A percentile compares a stretch with the other conserved stretches of the same genome.
Conservation (phyloP, 2,113 vertebrate species). For the Salvator merianae region DNA sequence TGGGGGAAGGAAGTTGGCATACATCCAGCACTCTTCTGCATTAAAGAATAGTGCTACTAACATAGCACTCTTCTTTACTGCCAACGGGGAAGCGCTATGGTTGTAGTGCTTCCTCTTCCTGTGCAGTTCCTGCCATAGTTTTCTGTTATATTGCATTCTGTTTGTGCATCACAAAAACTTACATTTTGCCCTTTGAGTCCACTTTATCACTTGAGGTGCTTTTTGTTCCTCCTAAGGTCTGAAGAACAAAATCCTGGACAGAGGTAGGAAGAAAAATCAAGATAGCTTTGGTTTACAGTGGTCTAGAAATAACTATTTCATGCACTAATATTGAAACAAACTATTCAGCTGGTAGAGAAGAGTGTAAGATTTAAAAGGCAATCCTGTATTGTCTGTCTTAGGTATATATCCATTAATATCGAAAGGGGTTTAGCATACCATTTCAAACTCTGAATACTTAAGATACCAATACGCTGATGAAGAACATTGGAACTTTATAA, state of each 20-base stretch:
- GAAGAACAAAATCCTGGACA: background rate
- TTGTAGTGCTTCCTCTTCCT: too few relatives aligned
- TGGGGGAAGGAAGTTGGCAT: too few relatives aligned
- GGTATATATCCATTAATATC: background rate
- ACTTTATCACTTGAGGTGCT: slow-evolving; percentile 7
- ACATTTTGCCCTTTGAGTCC: background rate
- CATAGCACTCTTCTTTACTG: too few relatives aligned
- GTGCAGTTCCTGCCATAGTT: background rate
- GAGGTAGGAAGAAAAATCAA: background rate
- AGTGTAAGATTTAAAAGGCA: background rate
- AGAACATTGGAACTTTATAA: background rate
- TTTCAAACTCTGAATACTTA: background rate
- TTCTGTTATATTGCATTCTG: background rate
- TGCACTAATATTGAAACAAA: background rate
- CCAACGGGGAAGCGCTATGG: too few relatives aligned
- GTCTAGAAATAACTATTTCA: slow-evolving; percentile 6
- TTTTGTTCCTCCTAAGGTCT: slow-evolving; percentile 9
- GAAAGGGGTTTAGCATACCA: background rate
- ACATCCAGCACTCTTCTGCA: too few relatives aligned
- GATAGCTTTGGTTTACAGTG: background rate
- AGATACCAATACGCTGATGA: background rate
- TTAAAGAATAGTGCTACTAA: too few relatives aligned
- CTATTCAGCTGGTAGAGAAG: background rate
- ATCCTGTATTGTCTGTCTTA: background rate
- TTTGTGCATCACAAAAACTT: slow-evolving; percentile 5